These are phyloP conservation scores for Anticlea derivata DNA, from an alignment of 2,888 invertebrate genomes.

Conservation along the genomic window DNA sequence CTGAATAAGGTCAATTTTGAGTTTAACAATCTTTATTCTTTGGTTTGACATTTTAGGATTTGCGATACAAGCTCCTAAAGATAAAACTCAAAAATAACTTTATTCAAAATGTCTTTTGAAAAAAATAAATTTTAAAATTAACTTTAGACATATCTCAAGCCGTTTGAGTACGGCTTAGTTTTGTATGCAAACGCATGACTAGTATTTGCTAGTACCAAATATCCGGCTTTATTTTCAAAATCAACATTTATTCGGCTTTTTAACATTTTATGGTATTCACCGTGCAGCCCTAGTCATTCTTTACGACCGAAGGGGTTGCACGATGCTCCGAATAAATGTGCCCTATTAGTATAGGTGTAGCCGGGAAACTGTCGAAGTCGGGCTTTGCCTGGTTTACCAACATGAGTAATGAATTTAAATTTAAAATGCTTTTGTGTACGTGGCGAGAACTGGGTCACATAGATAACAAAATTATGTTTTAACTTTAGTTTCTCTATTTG, in stretches of 20 bases:
- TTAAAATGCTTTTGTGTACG: conserved; percentile 23
- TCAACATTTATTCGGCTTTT: conserved; percentile 10
- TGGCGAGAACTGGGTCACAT: conserved; percentile 8
- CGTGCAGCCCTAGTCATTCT: conserved; percentile 18
- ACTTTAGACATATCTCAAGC: no score
- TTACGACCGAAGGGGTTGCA: conserved; percentile 34
- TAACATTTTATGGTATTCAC: background rate
- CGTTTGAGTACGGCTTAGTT: no score
- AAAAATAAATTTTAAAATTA: no score
- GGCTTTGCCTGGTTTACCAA: conserved; percentile 25
- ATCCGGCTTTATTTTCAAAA: background rate
- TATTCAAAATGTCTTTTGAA: no score
- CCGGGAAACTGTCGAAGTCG: conserved; percentile 30
- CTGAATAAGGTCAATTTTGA: no score
- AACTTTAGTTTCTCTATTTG: background rate
- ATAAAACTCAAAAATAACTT: no score
- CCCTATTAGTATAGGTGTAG: conserved; percentile 35
- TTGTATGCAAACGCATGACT: no score
- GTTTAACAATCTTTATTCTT: no score
- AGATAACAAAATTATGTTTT: conserved; percentile 1
- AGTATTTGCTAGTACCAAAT: no score
- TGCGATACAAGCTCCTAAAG: no score
- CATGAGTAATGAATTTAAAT: conserved; percentile 37
- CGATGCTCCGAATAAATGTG: conserved; percentile 34
- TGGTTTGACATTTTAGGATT: no score